Evolutionary conservation across 2,113 vertebrate species (phyloP).

Genomic region (Tragulus kanchil): DNA sequence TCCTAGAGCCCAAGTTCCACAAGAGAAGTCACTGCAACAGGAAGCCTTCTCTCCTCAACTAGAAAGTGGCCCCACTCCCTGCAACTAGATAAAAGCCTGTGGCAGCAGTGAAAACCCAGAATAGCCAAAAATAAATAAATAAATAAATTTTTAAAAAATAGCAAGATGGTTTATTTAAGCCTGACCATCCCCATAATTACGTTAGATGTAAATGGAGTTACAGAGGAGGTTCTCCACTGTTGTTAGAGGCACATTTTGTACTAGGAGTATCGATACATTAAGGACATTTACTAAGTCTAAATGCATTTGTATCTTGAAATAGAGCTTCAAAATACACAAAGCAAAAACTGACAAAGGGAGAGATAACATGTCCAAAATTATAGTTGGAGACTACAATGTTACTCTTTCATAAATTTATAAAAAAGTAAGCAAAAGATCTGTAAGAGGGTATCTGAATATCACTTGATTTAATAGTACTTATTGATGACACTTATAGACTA

Average conservation of each 20-base stretch:
- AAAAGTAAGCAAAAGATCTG: neutral
- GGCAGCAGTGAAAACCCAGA: too few relatives aligned
- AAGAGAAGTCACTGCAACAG: too few relatives aligned
- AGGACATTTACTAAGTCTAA: neutral
- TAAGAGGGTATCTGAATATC: neutral
- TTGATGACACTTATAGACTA: neutral
- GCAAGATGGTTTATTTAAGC: neutral
- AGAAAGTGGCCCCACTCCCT: too few relatives aligned
- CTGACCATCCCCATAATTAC: too few relatives aligned
- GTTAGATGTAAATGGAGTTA: neutral
- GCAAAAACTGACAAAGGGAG: neutral
- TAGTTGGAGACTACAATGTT: neutral
- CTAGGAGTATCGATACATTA: neutral
- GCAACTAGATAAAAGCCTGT: too few relatives aligned
- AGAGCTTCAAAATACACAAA: neutral
- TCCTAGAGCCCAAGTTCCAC: too few relatives aligned
- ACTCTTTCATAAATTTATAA: neutral
- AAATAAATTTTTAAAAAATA: neutral
- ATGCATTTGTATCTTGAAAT: neutral
- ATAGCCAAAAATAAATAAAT: too few relatives aligned
- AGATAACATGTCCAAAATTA: neutral
- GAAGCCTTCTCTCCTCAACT: too few relatives aligned
- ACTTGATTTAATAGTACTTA: neutral
- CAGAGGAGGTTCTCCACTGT: neutral
- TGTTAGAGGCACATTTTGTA: neutral